A percentile compares a stretch with the other conserved stretches of the same genome.
These are phyloP conservation scores for Ennomos quercinarius DNA, from an alignment of 2,888 invertebrate genomes.

Conservation along the genomic window DNA sequence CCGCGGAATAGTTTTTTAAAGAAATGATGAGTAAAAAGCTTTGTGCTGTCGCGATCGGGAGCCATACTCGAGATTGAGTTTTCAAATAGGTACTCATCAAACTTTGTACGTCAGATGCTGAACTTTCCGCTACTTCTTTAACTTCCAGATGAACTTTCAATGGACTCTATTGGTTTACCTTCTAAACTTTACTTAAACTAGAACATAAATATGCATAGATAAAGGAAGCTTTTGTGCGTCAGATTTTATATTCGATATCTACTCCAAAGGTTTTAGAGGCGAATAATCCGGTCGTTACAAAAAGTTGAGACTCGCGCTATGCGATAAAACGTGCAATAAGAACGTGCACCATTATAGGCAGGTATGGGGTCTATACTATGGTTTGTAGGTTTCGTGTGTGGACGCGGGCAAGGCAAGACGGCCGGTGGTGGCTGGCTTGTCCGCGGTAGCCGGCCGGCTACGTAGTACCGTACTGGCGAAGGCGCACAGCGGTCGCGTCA, in stretches of 20 bases:
- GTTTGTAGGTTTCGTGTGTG: conserved; percentile 47
- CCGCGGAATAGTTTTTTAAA: conserved; percentile 48
- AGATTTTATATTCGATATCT: conserved; percentile 51
- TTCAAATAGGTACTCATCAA: conserved; percentile 52
- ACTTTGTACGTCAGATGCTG: conserved; percentile 43
- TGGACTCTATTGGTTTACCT: conserved; percentile 41
- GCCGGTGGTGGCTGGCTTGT: conserved; percentile 47
- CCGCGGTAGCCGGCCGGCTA: conserved; percentile 35
- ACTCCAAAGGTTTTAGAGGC: conserved; percentile 64
- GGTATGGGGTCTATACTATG: conserved; percentile 37
- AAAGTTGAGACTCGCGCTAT: conserved; percentile 60
- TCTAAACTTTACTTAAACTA: conserved; percentile 36
- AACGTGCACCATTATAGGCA: conserved; percentile 46
- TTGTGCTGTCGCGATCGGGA: conserved; percentile 1
- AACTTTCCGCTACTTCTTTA: conserved; percentile 49
- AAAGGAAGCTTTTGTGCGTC: conserved; percentile 44
- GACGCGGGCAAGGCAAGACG: conserved; percentile 45
- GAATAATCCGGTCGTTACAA: conserved; percentile 65
- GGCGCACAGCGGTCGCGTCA: conserved; percentile 72
- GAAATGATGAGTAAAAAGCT: conserved; percentile 11
- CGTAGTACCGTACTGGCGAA: conserved; percentile 76
- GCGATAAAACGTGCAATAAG: conserved; percentile 72
- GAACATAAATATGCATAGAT: conserved; percentile 42
- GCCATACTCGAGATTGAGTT: conserved; percentile 44
- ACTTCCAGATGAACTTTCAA: conserved; percentile 53